Evolutionary conservation across 2,797 vertebrate species (phyloP).

Genomic region (Prionace glauca): DNA sequence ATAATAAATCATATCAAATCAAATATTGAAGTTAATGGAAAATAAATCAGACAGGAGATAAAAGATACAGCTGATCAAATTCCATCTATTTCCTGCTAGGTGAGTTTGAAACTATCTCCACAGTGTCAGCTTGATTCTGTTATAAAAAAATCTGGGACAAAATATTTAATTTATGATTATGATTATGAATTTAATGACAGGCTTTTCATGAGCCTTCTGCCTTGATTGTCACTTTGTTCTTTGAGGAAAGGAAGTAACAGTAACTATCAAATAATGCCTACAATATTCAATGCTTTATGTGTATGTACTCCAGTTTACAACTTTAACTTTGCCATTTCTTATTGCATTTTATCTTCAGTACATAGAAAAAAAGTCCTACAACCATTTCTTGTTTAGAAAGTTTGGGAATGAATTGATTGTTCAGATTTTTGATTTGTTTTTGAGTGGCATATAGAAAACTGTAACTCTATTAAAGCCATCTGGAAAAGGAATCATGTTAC

Average conservation of each 20-base stretch:
- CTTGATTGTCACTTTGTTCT: background rate
- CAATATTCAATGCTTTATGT: background rate
- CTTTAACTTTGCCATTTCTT: background rate
- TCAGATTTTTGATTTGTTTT: background rate
- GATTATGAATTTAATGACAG: background rate
- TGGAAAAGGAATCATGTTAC: conserved; percentile 34
- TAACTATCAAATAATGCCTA: background rate
- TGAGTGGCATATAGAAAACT: conserved; percentile 23
- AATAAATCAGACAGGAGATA: background rate
- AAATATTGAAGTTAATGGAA: background rate
- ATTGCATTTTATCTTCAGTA: background rate
- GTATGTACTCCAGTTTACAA: background rate
- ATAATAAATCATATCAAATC: too few relatives aligned
- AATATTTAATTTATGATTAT: background rate
- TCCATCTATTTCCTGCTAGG: background rate
- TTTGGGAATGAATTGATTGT: conserved; percentile 15
- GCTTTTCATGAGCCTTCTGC: background rate
- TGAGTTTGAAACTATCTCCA: background rate
- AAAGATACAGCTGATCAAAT: background rate
- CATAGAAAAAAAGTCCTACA: background rate
- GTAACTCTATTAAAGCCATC: conserved; percentile 28
- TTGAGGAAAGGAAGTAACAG: background rate
- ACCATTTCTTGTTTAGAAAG: background rate
- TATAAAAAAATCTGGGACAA: background rate
- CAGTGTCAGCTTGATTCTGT: background rate